Percentiles rank a stretch among this genome's conserved stretches.
Evolutionary conservation across 1,140 invertebrate genomes (phyloP).

Genomic region (Hetaerina americana): DNA sequence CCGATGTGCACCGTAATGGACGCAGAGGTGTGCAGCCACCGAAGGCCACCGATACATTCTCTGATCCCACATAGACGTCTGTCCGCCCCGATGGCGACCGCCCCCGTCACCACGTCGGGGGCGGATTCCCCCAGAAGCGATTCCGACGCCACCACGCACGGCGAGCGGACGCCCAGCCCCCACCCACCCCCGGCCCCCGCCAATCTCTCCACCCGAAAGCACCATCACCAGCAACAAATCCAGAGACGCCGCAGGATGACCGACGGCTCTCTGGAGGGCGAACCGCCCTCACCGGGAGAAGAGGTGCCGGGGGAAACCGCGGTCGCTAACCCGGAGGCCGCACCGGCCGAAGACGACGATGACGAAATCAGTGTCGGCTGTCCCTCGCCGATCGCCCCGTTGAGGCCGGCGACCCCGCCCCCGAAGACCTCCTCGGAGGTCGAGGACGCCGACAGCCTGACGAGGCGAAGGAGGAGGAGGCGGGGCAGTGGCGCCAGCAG

Average conservation of each 20-base stretch:
- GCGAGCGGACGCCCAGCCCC: background rate
- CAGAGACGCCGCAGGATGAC: background rate
- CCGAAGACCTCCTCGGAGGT: background rate
- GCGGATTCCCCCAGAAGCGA: background rate
- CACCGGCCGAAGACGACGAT: constrained; percentile 34
- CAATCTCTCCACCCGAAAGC: background rate
- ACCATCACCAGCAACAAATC: background rate
- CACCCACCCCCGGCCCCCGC: background rate
- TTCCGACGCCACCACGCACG: background rate
- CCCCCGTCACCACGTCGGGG: background rate
- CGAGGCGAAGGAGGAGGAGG: background rate
- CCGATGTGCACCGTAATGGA: constrained; percentile 1
- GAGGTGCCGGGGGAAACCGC: too few relatives aligned
- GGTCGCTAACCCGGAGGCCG: too few relatives aligned
- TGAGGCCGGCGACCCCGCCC: too few relatives aligned
- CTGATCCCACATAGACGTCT: background rate
- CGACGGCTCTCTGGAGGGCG: background rate
- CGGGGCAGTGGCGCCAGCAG: background rate
- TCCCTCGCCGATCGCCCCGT: constrained; percentile 44
- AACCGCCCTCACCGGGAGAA: too few relatives aligned
- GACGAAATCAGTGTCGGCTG: constrained; percentile 60
- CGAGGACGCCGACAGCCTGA: background rate
- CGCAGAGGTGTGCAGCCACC: background rate
- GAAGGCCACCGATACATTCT: background rate
- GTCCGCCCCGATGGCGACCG: constrained; percentile 15